Base-by-base conservation (phyloP, 2,888 invertebrate genomes). In the Hypselothyrea guttata region DNA sequence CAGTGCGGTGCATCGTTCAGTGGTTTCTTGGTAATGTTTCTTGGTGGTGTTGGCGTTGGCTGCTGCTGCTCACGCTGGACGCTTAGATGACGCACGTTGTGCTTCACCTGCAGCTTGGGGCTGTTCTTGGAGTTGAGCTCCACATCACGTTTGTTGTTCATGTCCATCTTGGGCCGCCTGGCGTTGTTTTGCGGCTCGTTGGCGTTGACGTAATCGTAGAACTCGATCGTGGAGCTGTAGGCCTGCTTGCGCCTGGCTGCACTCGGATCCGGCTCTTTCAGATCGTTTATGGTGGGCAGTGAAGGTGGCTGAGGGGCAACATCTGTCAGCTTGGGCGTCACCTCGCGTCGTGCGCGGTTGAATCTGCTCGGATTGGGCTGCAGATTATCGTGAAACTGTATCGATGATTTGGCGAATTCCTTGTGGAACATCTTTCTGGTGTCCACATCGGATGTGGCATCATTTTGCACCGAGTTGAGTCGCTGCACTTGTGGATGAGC, bases 341-440 rank as follows among this genome's bases (percentile, higher is more conserved):
- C 68, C 30, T 84, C 81, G 4, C 72, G 63, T 2, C 66, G 77
- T 3, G 28, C 5, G 4, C 62, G 52, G 1, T 67, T 55, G 1
- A 64, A 38, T 7, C 63, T 45, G 2, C 63, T 56, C 5, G 30
- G 59, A 34, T 47, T 47, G 18, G 71, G 75, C 41, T 84, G 81
- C 5, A 87, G 59, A 57, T 86, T 85, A 41, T 90, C 90, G 53
- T 82, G 85, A 59, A 90, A 89, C 51, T 89, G 81, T 38, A 90
- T 90, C 30, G 89, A 89, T 0, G 90, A 90, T 22, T 86, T 88
- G 38, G 89, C 86, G 42, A 90, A 87, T 40, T 90, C 89, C 59
- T 87, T 89, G 58, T 88, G 86, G 15, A 89, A 89, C 51, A 86
- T 77, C 47, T 87, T 75, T n/a, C 87, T 86, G 0, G 88, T 89